Percentiles rank a stretch among this genome's conserved stretches.
phyloP scores from a whole-genome alignment of 2,888 invertebrate species.

The Cephus pulcher region DNA sequence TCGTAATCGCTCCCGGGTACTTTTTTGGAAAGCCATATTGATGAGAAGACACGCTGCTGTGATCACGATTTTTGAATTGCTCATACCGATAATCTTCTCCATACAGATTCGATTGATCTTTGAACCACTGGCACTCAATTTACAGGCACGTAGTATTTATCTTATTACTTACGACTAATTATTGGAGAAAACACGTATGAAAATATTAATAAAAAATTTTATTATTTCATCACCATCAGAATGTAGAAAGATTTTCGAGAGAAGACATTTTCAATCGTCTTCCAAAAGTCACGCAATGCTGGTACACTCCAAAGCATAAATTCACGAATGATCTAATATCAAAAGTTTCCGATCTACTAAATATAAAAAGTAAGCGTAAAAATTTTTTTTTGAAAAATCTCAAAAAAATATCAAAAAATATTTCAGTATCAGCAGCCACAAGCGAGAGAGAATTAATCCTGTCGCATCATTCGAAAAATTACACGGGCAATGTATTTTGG shows the following conservation, averaged over 20 bases:
- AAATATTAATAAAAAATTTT: neutral
- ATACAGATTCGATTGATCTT: constrained; percentile 39
- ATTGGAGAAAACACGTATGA: neutral
- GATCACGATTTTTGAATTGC: constrained; percentile 26
- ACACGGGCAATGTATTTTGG: constrained; percentile 27
- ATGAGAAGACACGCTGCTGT: constrained; percentile 29
- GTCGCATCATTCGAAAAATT: constrained; percentile 24
- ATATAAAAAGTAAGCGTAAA: constrained; percentile 17
- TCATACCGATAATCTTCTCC: constrained; percentile 31
- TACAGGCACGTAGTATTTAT: constrained; percentile 19
- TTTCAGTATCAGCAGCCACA: constrained; percentile 22
- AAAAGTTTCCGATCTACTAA: constrained; percentile 23
- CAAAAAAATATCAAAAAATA: neutral
- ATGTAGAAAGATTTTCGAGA: neutral
- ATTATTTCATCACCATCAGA: neutral
- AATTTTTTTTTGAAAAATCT: neutral
- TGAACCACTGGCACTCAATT: constrained; percentile 29
- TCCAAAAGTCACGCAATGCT: constrained; percentile 23
- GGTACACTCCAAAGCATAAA: constrained; percentile 29
- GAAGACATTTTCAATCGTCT: constrained; percentile 18
- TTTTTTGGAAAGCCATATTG: constrained; percentile 35
- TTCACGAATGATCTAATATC: constrained; percentile 33
- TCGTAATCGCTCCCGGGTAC: constrained; percentile 18
- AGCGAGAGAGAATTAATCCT: constrained; percentile 19
- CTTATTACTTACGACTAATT: neutral